These are phyloP conservation scores for Myzus persicae DNA, from an alignment of 1,140 invertebrate genomes.

Conservation along the genomic window DNA sequence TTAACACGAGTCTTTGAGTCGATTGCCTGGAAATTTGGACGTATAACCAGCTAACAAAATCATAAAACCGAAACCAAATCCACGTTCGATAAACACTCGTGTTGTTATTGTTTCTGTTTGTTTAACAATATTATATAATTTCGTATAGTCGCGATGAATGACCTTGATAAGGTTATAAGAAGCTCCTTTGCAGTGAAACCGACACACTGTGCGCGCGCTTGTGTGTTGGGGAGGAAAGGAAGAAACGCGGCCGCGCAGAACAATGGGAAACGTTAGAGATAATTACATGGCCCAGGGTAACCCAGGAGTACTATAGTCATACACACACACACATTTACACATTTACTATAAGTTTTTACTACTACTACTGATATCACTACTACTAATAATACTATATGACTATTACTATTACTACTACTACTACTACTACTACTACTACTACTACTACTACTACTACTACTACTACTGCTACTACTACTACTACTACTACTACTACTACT, in stretches of 20 bases:
- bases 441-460: no score
- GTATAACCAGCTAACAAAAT: neutral
- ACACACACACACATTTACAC: neutral
- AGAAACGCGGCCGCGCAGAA: constrained; percentile 2
- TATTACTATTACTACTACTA: no score
- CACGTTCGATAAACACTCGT: neutral
- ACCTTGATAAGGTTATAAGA: constrained; percentile 28
- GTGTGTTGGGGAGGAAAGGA: neutral
- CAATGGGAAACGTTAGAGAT: constrained; percentile 40
- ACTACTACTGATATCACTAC: neutral
- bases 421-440: no score
- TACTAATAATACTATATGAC: neutral
- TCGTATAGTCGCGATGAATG: neutral
- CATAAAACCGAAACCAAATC: neutral
- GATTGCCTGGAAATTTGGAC: neutral
- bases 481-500: neutral
- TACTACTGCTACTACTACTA: neutral
- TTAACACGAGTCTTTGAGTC: neutral
- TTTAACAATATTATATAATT: neutral
- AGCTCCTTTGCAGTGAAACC: neutral
- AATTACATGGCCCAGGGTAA: constrained; percentile 48
- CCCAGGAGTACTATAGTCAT: constrained; percentile 7
- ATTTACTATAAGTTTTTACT: neutral
- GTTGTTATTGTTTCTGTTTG: neutral
- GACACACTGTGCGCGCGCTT: neutral